Evolutionary conservation across 2,888 invertebrate species (phyloP), one percentile per base, ranked within the genome.

Genomic region (Dasysyrphus tricinctus): DNA sequence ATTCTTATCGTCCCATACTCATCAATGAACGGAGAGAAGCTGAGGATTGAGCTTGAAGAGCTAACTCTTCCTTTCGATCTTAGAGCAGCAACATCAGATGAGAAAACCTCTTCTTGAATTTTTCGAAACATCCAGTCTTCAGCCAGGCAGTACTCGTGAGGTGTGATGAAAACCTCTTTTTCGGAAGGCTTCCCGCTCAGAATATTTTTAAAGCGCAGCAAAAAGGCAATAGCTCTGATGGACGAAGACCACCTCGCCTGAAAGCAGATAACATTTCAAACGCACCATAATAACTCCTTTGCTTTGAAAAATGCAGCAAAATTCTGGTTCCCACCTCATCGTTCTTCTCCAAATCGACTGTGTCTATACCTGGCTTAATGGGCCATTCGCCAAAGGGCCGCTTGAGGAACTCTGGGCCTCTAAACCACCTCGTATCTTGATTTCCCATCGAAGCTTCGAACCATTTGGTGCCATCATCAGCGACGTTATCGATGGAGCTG

Each of bases 211-310:
- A 44, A 34, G 7, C 57, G 32, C 3, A 59, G 42, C 9, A 32
- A 54, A 24, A 51, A 24, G 0, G 51, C 51, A 0, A 51, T 69
- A 5, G 12, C 54, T 69, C 29, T 11, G 5, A 51, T 44, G 11
- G 74, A 63, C 1, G n/a, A n/a, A n/a, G 37, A 34, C 63, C 51
- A 74, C 32, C 24, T 63, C 7, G 74, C 39, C 29, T 61, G 32
- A 24, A 61, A 74, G 37, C 34, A 16, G 34, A 12, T 47, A 63
- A 3, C 0, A 32, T 14, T 6, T 74, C 63, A 6, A n/a, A 54
- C 19, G 24, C 63, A 5, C 44, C 44, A 24, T 51, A 74, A 39
- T 14, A 29, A n/a, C n/a, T n/a, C n/a, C n/a, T n/a, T n/a, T n/a
- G n/a, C n/a, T n/a, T n/a, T n/a, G n/a, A n/a, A n/a, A n/a, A n/a